Conservation (phyloP, 2,797 vertebrate species). For the Propithecus perrieri region DNA sequence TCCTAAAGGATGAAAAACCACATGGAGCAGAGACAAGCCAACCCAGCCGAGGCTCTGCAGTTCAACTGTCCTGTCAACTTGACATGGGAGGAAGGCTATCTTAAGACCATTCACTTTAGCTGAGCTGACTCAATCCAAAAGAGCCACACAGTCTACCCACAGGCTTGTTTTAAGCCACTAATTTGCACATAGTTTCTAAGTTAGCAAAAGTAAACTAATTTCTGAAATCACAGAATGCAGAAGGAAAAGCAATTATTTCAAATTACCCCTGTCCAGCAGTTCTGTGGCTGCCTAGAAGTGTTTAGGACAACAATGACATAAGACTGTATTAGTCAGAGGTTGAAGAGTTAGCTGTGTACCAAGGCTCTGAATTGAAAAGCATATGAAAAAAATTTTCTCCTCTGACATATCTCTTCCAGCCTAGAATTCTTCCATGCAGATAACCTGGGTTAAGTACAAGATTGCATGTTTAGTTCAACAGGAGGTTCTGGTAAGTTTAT, state of each 20-base stretch:
- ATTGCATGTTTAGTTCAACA: not conserved
- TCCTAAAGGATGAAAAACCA: not conserved
- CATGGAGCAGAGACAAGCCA: not conserved
- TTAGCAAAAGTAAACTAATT: not conserved
- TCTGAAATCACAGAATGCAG: not conserved
- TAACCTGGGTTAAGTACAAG: not conserved
- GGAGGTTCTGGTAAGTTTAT: not conserved
- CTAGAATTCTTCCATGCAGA: not conserved
- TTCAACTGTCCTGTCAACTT: not conserved
- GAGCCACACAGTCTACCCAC: not conserved
- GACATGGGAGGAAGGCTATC: not conserved
- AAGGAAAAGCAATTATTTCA: not conserved
- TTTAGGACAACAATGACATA: not conserved
- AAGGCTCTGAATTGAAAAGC: not conserved
- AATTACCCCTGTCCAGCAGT: not conserved
- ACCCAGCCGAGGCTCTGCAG: not conserved
- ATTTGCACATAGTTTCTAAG: not conserved
- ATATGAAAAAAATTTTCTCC: not conserved
- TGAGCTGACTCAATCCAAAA: not conserved
- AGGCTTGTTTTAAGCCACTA: not conserved
- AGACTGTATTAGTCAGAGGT: not conserved
- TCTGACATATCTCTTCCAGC: not conserved
- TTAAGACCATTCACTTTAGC: not conserved
- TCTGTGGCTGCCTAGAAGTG: not conserved
- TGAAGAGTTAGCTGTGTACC: not conserved